Evolutionary conservation across 1,140 invertebrate species (phyloP).

Genomic region (Melanaphis sacchari): DNA sequence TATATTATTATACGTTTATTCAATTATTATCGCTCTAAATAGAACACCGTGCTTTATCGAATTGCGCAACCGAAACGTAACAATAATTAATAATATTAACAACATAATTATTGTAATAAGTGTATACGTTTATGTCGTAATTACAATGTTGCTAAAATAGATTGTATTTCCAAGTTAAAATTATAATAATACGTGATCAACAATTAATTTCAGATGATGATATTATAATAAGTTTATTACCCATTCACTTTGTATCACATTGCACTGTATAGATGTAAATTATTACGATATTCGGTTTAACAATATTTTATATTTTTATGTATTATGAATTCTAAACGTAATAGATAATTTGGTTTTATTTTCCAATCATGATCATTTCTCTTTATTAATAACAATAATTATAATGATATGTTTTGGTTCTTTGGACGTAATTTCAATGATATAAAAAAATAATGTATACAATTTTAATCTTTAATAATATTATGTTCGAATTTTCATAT

Average conservation of each 20-base stretch:
- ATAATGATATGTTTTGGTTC: neutral
- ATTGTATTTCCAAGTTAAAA: neutral
- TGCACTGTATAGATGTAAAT: neutral
- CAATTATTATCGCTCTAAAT: neutral
- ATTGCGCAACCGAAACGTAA: neutral
- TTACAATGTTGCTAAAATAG: neutral
- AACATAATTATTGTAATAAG: neutral
- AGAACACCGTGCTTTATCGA: neutral
- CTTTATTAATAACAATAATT: neutral
- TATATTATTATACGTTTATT: neutral
- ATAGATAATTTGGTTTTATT: neutral
- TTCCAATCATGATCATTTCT: neutral
- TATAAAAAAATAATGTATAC: neutral
- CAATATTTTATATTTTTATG: neutral
- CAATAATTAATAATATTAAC: neutral
- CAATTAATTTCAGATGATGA: neutral
- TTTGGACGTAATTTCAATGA: neutral
- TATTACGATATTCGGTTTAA: neutral
- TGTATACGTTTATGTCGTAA: neutral
- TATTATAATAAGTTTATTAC: neutral
- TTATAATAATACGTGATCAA: constrained; percentile 14
- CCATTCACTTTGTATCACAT: neutral
- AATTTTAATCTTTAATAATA: neutral
- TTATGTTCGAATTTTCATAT: neutral
- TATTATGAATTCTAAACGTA: neutral